A percentile compares a stretch with the other conserved stretches of the same genome.
Evolutionary conservation across 23 tunicate genomes (phyloP).

Genomic region (Diplosoma virens): DNA sequence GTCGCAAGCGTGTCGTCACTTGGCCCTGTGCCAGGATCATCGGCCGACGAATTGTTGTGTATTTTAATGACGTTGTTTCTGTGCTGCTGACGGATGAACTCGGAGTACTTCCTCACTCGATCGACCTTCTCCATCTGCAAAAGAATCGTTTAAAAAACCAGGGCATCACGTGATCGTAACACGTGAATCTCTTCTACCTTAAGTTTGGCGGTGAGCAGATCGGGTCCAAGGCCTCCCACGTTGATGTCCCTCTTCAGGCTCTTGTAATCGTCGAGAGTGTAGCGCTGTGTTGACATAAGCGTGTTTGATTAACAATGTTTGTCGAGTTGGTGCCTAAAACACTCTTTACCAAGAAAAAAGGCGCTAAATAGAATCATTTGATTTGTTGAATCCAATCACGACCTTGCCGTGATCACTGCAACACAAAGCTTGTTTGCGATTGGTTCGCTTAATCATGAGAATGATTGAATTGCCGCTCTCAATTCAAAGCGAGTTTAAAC

Average conservation of each 20-base stretch:
- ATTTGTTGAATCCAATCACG: no score
- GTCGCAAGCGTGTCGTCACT: not conserved
- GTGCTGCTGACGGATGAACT: conserved; percentile 75
- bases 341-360: no score
- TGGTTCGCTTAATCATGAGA: no score
- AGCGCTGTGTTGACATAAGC: conserved; percentile 26
- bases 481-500: no score
- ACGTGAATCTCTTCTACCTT: no score
- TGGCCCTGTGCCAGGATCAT: not conserved
- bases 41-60: conserved; percentile 1
- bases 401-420: no score
- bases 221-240: conserved; percentile 92
- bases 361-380: no score
- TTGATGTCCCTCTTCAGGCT: conserved; percentile 73
- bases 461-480: no score
- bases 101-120: conserved; percentile 68
- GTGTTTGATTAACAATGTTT: no score
- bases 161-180: no score
- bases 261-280: conserved; percentile 78
- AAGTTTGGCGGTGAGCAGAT: conserved; percentile 48
- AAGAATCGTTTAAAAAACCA: not conserved
- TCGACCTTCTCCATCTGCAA: conserved; percentile 64
- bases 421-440: no score
- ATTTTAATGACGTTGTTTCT: conserved; percentile 2
- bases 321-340: no score